A percentile compares a stretch with the other conserved stretches of the same genome.
Evolutionary conservation across 2,888 invertebrate genomes (phyloP).

Genomic region (Tachina grossa): DNA sequence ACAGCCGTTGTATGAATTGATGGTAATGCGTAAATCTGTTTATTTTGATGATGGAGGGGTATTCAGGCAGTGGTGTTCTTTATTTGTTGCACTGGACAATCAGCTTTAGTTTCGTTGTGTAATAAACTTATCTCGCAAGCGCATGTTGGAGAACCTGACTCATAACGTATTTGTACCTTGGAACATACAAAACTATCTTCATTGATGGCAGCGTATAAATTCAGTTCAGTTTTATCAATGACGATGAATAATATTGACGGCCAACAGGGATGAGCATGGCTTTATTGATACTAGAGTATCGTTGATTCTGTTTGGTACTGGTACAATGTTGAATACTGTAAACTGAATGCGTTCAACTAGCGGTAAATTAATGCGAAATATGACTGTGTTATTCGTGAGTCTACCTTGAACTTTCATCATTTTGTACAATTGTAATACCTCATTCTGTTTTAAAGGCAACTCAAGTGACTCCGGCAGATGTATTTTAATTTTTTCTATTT

Average conservation of each 20-base stretch:
- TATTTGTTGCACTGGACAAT: slow-evolving; percentile 24
- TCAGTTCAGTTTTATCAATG: not conserved
- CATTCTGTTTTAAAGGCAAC: not conserved
- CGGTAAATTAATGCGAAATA: not conserved
- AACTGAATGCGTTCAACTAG: not conserved
- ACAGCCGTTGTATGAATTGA: not conserved
- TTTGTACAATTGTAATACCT: not conserved
- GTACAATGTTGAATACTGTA: not conserved
- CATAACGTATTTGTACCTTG: not conserved
- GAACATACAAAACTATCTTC: not conserved
- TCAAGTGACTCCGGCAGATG: not conserved
- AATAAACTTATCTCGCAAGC: slow-evolving; percentile 3
- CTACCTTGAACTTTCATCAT: not conserved
- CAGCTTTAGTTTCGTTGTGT: slow-evolving; percentile 4
- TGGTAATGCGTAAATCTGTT: not conserved
- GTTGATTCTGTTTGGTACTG: slow-evolving; percentile 4
- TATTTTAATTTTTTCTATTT: not conserved
- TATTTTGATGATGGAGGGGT: slow-evolving; percentile 11
- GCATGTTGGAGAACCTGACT: slow-evolving; percentile 1
- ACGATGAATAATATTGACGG: not conserved
- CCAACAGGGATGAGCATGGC: not conserved
- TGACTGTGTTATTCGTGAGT: slow-evolving; percentile 5
- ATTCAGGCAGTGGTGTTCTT: not conserved
- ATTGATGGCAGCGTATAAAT: not conserved
- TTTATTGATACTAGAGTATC: not conserved